Percentiles rank a stretch among this genome's conserved stretches.
These are phyloP conservation scores for Meriones unguiculatus DNA, from an alignment of 2,113 vertebrate genomes.

Conservation along the genomic window DNA sequence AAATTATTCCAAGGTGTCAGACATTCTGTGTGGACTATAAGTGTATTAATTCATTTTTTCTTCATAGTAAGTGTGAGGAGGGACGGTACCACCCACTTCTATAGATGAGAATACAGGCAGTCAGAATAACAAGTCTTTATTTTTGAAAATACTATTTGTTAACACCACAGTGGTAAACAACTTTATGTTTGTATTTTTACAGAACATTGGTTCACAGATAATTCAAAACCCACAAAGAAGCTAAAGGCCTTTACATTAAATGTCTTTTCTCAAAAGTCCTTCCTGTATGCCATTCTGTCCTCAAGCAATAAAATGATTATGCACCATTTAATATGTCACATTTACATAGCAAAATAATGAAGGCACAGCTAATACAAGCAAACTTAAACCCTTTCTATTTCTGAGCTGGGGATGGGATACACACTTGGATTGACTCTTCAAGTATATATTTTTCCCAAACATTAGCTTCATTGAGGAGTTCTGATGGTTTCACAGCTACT, in stretches of 20 bases:
- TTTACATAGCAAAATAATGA: conserved; percentile 79
- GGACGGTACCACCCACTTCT: background rate
- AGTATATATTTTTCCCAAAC: conserved; percentile 65
- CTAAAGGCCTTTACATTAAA: conserved; percentile 60
- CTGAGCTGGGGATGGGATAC: conserved; percentile 64
- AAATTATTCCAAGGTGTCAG: conserved; percentile 8
- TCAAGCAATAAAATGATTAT: conserved; percentile 68
- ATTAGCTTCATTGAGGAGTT: conserved; percentile 72
- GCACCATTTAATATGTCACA: conserved; percentile 77
- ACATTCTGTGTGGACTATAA: background rate
- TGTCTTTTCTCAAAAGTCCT: conserved; percentile 62
- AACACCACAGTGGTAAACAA: conserved; percentile 78
- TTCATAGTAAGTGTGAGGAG: background rate
- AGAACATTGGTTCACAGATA: conserved; percentile 69
- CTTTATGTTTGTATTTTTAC: conserved; percentile 52
- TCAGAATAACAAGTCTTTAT: conserved; percentile 34
- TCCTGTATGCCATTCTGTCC: conserved; percentile 49
- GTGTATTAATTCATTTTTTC: background rate
- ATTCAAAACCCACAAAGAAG: conserved; percentile 76
- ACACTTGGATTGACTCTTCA: conserved; percentile 68
- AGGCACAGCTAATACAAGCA: conserved; percentile 79
- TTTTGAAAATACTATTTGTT: conserved; percentile 79
- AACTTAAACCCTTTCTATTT: conserved; percentile 75
- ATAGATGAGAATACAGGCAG: background rate
- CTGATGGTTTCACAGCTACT: conserved; percentile 67